Evolutionary conservation across 2,888 invertebrate species (phyloP), one percentile per base, ranked within the genome.

Genomic region (Drosophila subquinaria): DNA sequence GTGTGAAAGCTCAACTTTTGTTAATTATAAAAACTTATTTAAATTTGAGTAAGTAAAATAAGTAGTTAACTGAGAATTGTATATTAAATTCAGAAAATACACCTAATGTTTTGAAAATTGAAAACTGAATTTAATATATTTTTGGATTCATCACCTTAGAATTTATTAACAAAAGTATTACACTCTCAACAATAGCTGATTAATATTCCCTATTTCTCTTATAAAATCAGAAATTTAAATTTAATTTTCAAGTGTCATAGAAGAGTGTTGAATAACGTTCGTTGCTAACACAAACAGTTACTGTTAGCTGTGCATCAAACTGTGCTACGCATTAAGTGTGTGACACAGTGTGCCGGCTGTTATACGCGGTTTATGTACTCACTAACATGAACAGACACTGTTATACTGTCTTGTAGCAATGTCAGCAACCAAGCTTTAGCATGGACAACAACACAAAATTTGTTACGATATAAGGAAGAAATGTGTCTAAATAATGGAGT

Each of bases 211-310:
- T 27, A 27, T 27, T 27, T 27, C 8, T 23, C 27, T 8, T 27
- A 27, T 6, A 27, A 27, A 23, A 23, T 23, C 23, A 4, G 3
- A 23, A 23, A 23, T 23, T 23, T 23, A 23, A 23, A 23, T 23
- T 23, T 23, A 3, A 20, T 20, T 20, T 17, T 1, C 17, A 17
- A 17, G 1, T 1, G 17, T 17, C 17, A 17, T 17, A 17, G 1
- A 1, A 10, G 13, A 70, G 73, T 73, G 71, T 3, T 70, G 63
- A 4, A 3, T 3, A 63, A 55, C 9, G 10, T 3, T 3, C 0
- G 17, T 3, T 15, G 8, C 4, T 48, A 17, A 40, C 50, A 60
- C 23, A 1, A 36, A n/a, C 35, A 23, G 13, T 2, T 36, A 3
- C 17, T 15, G 48, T 42, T 38, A 38, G 17, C 4, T 0, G 10